Evolutionary conservation across 2,797 vertebrate genomes (phyloP).

Genomic region (Darevskia nairensis): DNA sequence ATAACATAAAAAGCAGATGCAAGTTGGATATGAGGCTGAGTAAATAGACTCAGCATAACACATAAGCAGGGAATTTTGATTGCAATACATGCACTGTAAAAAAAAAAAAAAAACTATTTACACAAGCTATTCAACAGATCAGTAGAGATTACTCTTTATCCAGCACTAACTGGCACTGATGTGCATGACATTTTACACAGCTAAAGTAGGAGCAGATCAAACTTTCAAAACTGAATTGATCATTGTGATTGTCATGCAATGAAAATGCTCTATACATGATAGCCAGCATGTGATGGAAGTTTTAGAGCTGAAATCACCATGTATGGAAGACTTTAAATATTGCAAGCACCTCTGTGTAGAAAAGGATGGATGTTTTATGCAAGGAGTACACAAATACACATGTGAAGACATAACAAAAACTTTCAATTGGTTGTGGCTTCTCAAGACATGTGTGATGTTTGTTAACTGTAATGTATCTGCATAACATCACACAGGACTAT

Average conservation of each 20-base stretch:
- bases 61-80: constrained; percentile 44
- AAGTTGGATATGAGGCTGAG: constrained; percentile 25
- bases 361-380: background rate
- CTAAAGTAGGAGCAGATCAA: background rate
- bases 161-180: background rate
- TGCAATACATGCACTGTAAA: constrained; percentile 33
- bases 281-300: background rate
- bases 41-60: constrained; percentile 34
- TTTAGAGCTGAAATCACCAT: background rate
- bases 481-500: background rate
- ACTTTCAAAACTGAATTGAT: background rate
- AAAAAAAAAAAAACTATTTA: constrained; percentile 37
- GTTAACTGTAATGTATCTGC: background rate
- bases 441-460: background rate
- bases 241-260: background rate
- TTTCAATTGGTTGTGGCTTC: background rate
- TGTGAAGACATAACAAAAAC: too few relatives aligned
- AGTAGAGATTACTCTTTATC: constrained; percentile 25
- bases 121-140: constrained; percentile 38
- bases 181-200: background rate
- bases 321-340: background rate
- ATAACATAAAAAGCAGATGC: constrained; percentile 27
- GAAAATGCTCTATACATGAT: background rate
- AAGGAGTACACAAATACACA: background rate
- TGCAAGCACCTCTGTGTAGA: background rate